Conservation (phyloP, 2,797 vertebrate genomes). For the Peromyscus aztecus region DNA sequence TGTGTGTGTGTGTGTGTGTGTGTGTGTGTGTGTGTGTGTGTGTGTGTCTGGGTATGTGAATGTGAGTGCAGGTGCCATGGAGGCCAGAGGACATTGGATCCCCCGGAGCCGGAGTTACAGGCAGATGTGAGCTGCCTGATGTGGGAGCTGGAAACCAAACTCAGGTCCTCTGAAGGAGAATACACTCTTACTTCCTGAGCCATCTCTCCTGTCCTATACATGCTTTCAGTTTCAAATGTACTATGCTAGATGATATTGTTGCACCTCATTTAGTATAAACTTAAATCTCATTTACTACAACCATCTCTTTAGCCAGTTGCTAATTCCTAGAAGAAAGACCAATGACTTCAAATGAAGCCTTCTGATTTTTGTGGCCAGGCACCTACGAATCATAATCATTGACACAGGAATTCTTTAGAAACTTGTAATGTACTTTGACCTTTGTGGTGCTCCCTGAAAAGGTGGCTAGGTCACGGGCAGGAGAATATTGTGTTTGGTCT, state of each 20-base stretch:
- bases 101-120: background rate
- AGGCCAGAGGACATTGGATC: background rate
- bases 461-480: background rate
- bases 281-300: constrained; percentile 19
- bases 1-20: too few relatives aligned
- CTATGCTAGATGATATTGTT: background rate
- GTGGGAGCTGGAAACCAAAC: too few relatives aligned
- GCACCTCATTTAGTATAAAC: background rate
- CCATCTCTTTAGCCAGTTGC: constrained; percentile 32
- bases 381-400: background rate
- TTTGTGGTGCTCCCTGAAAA: background rate
- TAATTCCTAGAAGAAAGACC: constrained; percentile 50
- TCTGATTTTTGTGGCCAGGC: constrained; percentile 9
- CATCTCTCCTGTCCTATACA: background rate
- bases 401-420: constrained; percentile 47
- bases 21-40: background rate
- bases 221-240: constrained; percentile 43
- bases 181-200: background rate
- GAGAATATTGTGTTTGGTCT: background rate
- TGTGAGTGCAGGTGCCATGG: background rate
- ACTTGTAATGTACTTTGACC: constrained; percentile 3
- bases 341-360: constrained; percentile 40
- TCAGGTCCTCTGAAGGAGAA: background rate
- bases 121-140: background rate
- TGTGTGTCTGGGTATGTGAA: too few relatives aligned